Percentiles rank a stretch among this genome's conserved stretches.
Conservation (phyloP, 2,113 vertebrate species). For the Hyla sarda region DNA sequence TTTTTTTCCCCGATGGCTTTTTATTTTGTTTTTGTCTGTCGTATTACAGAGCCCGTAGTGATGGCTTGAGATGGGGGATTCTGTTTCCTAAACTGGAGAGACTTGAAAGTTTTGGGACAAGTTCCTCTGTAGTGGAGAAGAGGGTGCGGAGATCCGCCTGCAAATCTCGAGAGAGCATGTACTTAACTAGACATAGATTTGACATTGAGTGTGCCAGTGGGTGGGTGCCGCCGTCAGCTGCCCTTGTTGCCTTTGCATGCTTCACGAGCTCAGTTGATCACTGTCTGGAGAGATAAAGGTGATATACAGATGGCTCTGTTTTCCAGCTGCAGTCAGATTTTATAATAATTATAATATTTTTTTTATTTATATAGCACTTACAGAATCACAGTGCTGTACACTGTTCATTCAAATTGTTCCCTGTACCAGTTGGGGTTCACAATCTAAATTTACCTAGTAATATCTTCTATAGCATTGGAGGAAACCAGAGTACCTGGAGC, state of each 20-base stretch:
- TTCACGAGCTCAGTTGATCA: not conserved
- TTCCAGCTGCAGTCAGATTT: not conserved
- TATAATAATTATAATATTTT: not conserved
- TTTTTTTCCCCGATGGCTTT: constrained; percentile 62
- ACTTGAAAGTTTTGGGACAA: constrained; percentile 63
- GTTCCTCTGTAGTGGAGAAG: not conserved
- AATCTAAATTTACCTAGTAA: too few relatives aligned
- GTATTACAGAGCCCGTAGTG: constrained; percentile 58
- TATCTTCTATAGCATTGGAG: too few relatives aligned
- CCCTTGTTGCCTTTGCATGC: not conserved
- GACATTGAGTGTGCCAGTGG: not conserved
- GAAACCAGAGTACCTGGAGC: too few relatives aligned
- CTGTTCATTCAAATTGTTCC: too few relatives aligned
- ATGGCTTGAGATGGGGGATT: constrained; percentile 61
- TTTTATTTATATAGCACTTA: not conserved
- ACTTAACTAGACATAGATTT: not conserved
- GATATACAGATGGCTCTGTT: not conserved
- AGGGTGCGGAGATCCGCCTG: constrained; percentile 11
- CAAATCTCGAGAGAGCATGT: not conserved
- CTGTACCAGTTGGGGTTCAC: too few relatives aligned
- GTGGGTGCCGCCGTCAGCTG: not conserved
- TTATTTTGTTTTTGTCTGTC: constrained; percentile 73
- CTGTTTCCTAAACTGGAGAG: constrained; percentile 54
- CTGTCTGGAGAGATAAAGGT: not conserved
- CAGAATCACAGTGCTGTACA: too few relatives aligned